Evolutionary conservation across 2,797 vertebrate genomes (phyloP).

Genomic region (Epinephelus awoara): DNA sequence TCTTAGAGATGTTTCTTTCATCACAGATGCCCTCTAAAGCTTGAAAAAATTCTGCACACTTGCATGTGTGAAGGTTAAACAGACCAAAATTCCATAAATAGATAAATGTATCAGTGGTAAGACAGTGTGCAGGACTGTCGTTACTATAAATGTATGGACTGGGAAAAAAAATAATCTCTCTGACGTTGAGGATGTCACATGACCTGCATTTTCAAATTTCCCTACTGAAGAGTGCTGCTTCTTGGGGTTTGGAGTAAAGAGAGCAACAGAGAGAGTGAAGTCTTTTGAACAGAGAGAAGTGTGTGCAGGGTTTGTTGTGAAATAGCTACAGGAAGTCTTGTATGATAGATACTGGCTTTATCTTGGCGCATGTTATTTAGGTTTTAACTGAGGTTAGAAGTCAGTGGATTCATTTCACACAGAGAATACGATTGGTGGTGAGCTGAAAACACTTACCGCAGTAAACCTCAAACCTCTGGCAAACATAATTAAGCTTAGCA

Average conservation of each 20-base stretch:
- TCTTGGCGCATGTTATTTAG: background rate
- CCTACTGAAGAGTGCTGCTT: background rate
- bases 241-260: background rate
- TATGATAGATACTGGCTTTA: background rate
- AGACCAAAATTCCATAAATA: background rate
- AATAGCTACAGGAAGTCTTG: background rate
- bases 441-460: background rate
- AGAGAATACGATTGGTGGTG: background rate
- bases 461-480: background rate
- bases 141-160: background rate
- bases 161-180: background rate
- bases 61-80: too few relatives aligned
- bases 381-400: background rate
- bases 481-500: background rate
- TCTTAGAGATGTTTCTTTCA: too few relatives aligned
- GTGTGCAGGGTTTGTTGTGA: background rate
- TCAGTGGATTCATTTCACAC: background rate
- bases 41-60: too few relatives aligned
- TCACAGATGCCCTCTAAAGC: too few relatives aligned
- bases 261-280: background rate
- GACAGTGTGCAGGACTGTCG: background rate
- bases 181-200: background rate
- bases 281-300: background rate
- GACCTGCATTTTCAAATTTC: background rate
- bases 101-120: background rate